phyloP scores from a whole-genome alignment of 2,113 vertebrate genomes.

The Calidris pygmaea region DNA sequence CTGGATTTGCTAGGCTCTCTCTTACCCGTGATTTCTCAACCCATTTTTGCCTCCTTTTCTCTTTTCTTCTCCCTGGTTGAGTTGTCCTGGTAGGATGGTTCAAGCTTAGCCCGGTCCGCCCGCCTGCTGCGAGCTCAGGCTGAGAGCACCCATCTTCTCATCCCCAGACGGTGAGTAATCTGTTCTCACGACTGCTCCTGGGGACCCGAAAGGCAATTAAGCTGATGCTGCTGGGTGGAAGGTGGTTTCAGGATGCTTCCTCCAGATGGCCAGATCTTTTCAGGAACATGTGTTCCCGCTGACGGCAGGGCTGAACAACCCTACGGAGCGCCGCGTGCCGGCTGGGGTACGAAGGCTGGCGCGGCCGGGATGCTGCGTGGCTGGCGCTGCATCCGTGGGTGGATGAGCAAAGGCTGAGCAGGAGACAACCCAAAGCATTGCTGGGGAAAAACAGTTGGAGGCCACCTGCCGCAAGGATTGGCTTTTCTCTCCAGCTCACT shows the following conservation, averaged over 20 bases:
- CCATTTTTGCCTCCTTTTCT: not conserved
- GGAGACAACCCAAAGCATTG: not conserved
- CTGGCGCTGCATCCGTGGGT: not conserved
- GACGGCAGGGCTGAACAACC: not conserved
- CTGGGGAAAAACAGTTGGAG: not conserved
- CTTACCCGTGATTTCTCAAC: not conserved
- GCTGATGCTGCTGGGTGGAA: not conserved
- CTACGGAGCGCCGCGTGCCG: accelerated
- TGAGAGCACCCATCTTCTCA: not conserved
- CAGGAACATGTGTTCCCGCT: not conserved
- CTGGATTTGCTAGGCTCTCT: not conserved
- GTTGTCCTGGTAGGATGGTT: not conserved
- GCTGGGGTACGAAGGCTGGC: not conserved
- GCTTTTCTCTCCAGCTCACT: not conserved
- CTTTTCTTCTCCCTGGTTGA: not conserved
- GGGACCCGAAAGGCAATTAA: not conserved
- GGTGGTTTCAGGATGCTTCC: not conserved
- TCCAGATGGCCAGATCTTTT: conserved; percentile 7
- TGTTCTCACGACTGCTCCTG: not conserved
- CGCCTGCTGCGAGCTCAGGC: not conserved
- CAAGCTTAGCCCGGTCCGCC: not conserved
- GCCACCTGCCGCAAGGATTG: not conserved
- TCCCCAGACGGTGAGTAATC: not conserved
- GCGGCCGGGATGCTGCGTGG: not conserved
- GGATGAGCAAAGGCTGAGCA: not conserved